These are phyloP conservation scores for Penaeus indicus DNA, from an alignment of 1,140 invertebrate species.

Conservation along the genomic window DNA sequence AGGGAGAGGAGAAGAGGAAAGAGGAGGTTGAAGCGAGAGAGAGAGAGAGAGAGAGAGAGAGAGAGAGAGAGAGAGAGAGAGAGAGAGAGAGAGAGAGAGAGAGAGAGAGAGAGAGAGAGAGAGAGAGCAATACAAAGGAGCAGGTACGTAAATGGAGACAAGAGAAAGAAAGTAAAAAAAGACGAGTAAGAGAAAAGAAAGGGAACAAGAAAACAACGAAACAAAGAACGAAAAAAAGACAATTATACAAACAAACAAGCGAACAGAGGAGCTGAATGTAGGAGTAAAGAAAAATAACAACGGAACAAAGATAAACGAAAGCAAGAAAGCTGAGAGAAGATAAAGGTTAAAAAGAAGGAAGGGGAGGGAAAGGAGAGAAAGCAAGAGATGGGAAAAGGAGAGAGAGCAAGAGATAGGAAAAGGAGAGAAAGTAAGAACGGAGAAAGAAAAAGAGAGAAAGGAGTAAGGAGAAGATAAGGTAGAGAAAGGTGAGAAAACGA, in stretches of 20 bases:
- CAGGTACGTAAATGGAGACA: not conserved
- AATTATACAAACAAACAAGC: not conserved
- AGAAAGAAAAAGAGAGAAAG: not conserved
- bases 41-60: not conserved
- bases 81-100: not conserved
- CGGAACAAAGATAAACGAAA: not conserved
- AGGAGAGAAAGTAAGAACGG: not conserved
- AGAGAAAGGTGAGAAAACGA: not conserved
- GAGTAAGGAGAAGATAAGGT: not conserved
- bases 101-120: not conserved
- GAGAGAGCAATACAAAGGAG: slow-evolving; percentile 6
- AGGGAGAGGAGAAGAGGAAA: not conserved
- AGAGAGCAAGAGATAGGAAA: not conserved
- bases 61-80: slow-evolving; percentile 2
- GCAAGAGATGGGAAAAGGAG: no score
- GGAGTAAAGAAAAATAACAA: not conserved
- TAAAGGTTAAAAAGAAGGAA: not conserved
- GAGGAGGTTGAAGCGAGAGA: not conserved
- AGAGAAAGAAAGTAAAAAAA: no score
- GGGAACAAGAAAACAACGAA: not conserved
- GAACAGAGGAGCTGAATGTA: no score
- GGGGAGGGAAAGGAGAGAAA: not conserved
- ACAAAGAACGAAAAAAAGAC: not conserved
- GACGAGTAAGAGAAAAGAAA: no score
- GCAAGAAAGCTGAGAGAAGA: not conserved